Percentiles rank a stretch among this genome's conserved stretches.
phyloP scores from a whole-genome alignment of 2,888 invertebrate genomes.

The Homarus gammarus region DNA sequence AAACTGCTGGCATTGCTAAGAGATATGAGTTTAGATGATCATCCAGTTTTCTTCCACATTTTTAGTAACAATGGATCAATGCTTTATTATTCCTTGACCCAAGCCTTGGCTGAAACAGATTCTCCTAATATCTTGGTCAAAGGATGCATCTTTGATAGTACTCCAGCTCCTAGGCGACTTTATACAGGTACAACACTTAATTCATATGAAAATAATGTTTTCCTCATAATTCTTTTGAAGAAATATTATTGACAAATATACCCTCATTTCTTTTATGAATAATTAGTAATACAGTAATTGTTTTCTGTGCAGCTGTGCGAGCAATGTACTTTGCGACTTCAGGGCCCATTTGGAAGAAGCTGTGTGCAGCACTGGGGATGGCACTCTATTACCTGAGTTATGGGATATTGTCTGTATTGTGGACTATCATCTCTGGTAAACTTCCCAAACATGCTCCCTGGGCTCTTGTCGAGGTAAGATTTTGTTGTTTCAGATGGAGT shows the following conservation, averaged over 20 bases:
- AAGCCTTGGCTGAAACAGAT: conserved; percentile 79
- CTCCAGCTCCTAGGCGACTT: conserved; percentile 84
- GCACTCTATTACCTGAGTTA: conserved; percentile 54
- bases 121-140: conserved; percentile 80
- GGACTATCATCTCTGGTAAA: conserved; percentile 70
- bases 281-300: background rate
- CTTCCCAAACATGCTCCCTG: conserved; percentile 68
- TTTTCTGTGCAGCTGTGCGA: conserved; percentile 21
- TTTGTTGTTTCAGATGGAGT: too few species aligned
- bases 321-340: conserved; percentile 53
- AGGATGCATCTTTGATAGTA: conserved; percentile 87
- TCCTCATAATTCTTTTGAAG: background rate
- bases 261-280: background rate
- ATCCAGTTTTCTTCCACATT: conserved; percentile 87
- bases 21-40: conserved; percentile 85
- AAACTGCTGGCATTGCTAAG: conserved; percentile 84
- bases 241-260: background rate
- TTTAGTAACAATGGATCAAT: conserved; percentile 89
- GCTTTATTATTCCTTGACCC: conserved; percentile 85
- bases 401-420: conserved; percentile 57
- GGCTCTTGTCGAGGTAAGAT: conserved; percentile 65
- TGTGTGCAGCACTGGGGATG: conserved; percentile 62
- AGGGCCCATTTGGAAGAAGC: conserved; percentile 58
- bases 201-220: background rate
- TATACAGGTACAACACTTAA: conserved; percentile 78